These are phyloP conservation scores for Megalurothrips usitatus DNA, from an alignment of 2,888 invertebrate genomes.

Conservation along the genomic window DNA sequence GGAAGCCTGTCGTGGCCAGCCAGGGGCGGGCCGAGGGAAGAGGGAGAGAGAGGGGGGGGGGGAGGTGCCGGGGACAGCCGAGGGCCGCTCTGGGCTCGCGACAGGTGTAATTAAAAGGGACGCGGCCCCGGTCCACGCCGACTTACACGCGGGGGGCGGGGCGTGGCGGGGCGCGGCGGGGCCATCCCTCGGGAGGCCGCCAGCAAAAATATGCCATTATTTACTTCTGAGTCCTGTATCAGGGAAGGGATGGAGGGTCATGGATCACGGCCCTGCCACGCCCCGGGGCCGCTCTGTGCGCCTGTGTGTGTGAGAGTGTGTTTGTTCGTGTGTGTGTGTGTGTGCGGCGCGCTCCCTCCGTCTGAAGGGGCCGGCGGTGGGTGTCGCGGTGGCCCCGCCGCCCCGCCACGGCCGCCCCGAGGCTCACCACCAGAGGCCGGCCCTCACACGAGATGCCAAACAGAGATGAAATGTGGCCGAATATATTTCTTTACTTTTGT, in stretches of 20 bases:
- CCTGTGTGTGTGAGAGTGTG: too few relatives aligned
- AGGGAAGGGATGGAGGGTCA: background rate
- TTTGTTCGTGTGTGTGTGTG: too few relatives aligned
- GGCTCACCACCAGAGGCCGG: background rate
- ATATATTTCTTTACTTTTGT: slow-evolving; percentile 23
- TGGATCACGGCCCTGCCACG: background rate
- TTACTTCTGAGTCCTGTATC: background rate
- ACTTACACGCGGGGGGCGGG: background rate
- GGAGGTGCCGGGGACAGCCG: background rate
- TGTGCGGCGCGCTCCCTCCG: too few relatives aligned
- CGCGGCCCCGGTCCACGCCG: background rate
- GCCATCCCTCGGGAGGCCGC: background rate
- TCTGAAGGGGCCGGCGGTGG: background rate
- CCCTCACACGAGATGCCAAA: background rate
- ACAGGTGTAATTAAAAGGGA: background rate
- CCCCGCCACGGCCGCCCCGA: background rate
- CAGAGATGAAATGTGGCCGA: slow-evolving; percentile 19
- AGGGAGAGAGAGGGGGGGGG: background rate
- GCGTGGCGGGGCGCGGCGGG: too few relatives aligned
- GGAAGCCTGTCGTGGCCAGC: too few relatives aligned
- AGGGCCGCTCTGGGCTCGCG: background rate
- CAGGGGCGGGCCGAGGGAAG: too few relatives aligned
- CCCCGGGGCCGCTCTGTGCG: too few relatives aligned
- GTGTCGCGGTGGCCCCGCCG: background rate
- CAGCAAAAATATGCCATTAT: background rate